These are phyloP conservation scores for Zosterops japonicus DNA, from an alignment of 2,113 vertebrate species.

Conservation along the genomic window DNA sequence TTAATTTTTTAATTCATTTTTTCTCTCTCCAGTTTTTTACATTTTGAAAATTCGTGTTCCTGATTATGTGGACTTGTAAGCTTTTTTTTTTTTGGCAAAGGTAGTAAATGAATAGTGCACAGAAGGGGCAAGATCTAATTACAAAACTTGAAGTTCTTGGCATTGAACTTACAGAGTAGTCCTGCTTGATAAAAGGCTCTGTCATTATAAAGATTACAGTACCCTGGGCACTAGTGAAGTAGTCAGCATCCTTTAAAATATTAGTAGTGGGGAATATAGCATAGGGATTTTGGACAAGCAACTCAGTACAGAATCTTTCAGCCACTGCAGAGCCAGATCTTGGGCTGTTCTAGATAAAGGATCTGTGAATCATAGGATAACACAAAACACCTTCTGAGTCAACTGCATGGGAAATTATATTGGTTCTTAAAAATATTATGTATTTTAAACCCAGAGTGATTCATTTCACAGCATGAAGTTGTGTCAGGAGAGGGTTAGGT, in stretches of 20 bases:
- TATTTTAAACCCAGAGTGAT: neutral
- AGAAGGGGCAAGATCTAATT: neutral
- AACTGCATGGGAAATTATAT: neutral
- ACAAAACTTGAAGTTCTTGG: neutral
- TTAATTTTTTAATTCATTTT: neutral
- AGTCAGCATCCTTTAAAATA: neutral
- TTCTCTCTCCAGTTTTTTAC: fast-evolving
- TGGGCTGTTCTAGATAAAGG: neutral
- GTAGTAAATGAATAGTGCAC: neutral
- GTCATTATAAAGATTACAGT: neutral
- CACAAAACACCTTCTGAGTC: neutral
- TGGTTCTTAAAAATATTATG: neutral
- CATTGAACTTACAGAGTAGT: neutral
- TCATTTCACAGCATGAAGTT: neutral
- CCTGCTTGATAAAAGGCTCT: neutral
- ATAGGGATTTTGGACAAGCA: neutral
- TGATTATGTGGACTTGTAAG: neutral
- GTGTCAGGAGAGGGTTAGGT: neutral
- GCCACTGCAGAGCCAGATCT: neutral
- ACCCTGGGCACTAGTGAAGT: neutral
- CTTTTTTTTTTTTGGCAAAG: neutral
- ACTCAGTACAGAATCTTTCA: neutral
- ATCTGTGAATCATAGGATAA: neutral
- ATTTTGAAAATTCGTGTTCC: neutral
- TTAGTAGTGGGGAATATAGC: neutral